These are phyloP conservation scores for Propsilocerus akamusi DNA, from an alignment of 1,140 invertebrate species.

Conservation along the genomic window DNA sequence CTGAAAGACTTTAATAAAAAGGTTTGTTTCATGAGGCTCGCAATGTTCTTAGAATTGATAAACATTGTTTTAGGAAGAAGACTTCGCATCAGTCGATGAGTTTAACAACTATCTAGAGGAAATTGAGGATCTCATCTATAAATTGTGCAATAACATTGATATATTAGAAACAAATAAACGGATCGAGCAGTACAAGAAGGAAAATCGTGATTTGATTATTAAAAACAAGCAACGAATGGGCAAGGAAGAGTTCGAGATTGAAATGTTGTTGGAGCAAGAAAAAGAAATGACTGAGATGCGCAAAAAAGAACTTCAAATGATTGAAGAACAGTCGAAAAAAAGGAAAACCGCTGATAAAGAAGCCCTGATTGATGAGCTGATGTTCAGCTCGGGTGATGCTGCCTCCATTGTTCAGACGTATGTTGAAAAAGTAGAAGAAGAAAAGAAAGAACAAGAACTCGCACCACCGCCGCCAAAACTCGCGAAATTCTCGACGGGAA, in stretches of 20 bases:
- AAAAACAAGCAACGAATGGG: constrained; percentile 65
- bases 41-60: background rate
- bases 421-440: constrained; percentile 43
- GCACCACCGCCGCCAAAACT: constrained; percentile 20
- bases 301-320: constrained; percentile 44
- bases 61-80: constrained; percentile 39
- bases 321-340: constrained; percentile 59
- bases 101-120: constrained; percentile 91
- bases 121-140: constrained; percentile 80
- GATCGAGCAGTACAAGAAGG: constrained; percentile 88
- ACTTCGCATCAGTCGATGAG: constrained; percentile 60
- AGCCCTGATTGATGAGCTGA: constrained; percentile 81
- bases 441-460: constrained; percentile 24
- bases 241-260: constrained; percentile 15
- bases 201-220: constrained; percentile 78
- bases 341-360: constrained; percentile 73
- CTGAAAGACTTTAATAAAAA: constrained; percentile 83
- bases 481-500: constrained; percentile 63
- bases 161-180: constrained; percentile 72
- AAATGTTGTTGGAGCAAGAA: constrained; percentile 22
- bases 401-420: constrained; percentile 73
- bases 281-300: constrained; percentile 76
- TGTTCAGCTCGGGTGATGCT: constrained; percentile 78
- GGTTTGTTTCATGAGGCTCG: background rate
- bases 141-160: constrained; percentile 82